Base-by-base conservation (phyloP, 92 coral and sea anemone genomes). In the Siderastrea siderea region DNA sequence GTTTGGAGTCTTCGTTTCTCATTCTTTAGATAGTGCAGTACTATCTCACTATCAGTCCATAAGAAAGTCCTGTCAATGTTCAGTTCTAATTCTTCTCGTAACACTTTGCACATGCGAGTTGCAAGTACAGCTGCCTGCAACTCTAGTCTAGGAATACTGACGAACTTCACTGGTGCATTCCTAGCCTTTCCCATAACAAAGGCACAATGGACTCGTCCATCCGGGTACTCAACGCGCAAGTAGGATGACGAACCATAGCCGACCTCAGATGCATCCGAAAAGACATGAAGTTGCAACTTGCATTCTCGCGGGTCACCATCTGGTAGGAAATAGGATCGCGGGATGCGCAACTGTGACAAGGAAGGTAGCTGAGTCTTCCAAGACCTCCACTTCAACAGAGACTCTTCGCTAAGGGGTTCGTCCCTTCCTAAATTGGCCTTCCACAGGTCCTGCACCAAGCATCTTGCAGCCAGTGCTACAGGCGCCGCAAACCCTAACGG, bases 401-500 rank as follows among this genome's bases (percentile, higher is more conserved):
- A 74, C 7, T 70, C 74, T 46, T 77, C 82, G 4, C 72, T 65
- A 0, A 90, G 91, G 12, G 84, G 91, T 38, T 90, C 69, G 63
- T 92, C 94, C 98, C 95, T 90, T 12, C 26, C 79, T 4, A 82
- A 60, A 11, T 85, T 81, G 13, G 88, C 38, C 83, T 75, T 88
- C 95, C 98, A 90, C 78, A 90, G 84, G 14, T 83, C 93, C 60
- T 94, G 95, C 2, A 90, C 53, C n/a, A n/a, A n/a, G n/a, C n/a
- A n/a, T n/a, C n/a, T n/a, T n/a, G n/a, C n/a, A n/a, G n/a, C n/a
- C 58, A 95, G 75, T 2, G 78, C 79, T 47, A 92, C 93, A 4
- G 98, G 96, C 6, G 91, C 93, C 19, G 91, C 93, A 17, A 93
- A 78, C 3, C 92, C 92, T 11, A 93, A 58, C 14, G 94, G 95